These are phyloP conservation scores for Rhinoderma darwinii DNA, from an alignment of 2,113 vertebrate species.

Conservation along the genomic window DNA sequence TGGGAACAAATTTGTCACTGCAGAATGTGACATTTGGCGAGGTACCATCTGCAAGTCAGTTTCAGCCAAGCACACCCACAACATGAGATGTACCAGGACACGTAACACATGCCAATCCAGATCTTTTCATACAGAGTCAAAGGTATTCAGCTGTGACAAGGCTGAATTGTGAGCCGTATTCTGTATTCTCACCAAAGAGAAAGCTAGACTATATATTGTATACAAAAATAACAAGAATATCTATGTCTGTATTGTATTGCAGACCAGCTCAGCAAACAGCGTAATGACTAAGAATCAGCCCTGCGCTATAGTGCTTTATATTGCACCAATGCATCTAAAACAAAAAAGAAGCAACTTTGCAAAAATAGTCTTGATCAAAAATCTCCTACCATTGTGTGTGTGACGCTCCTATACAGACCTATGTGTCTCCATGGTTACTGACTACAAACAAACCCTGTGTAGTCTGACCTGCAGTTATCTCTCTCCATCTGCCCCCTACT, in stretches of 20 bases:
- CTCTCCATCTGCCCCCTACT: too few species aligned
- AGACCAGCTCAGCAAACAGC: background rate
- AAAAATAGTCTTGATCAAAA: too few species aligned
- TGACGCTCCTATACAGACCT: too few species aligned
- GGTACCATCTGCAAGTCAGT: slow-evolving; percentile 35
- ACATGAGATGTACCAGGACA: slow-evolving; percentile 11
- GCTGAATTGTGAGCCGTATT: background rate
- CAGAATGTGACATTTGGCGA: slow-evolving; percentile 33
- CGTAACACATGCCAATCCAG: background rate
- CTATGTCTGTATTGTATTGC: background rate
- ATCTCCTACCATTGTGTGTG: too few species aligned
- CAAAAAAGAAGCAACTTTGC: too few species aligned
- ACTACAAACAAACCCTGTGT: too few species aligned
- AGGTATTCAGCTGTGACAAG: background rate
- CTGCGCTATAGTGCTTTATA: background rate
- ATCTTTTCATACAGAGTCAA: background rate
- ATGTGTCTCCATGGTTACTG: too few species aligned
- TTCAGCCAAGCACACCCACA: slow-evolving; percentile 39
- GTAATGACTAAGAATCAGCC: background rate
- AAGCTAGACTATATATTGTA: background rate
- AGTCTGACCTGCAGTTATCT: too few species aligned
- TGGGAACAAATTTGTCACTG: background rate
- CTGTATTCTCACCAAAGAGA: background rate
- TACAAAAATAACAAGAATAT: background rate
- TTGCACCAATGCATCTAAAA: too few species aligned